A percentile compares a stretch with the other conserved stretches of the same genome.
Evolutionary conservation across 1,140 invertebrate genomes (phyloP).

Genomic region (Cydia amplana): DNA sequence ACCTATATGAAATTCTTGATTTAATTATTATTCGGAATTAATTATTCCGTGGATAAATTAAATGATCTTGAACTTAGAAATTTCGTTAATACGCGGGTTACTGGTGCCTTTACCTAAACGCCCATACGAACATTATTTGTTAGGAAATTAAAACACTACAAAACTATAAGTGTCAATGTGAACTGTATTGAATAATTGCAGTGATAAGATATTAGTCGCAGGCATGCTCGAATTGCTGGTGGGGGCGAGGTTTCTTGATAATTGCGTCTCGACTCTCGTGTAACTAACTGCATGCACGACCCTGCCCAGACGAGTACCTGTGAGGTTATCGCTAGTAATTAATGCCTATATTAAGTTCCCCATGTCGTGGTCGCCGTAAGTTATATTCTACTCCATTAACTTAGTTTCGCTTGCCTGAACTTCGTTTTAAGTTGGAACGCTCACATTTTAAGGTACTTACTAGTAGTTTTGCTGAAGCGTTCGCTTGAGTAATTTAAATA

Average conservation of each 20-base stretch:
- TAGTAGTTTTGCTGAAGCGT: background rate
- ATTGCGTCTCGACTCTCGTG: slow-evolving; percentile 8
- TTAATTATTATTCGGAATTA: too few relatives aligned
- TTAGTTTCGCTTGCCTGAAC: slow-evolving; percentile 32
- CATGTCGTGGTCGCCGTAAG: slow-evolving; percentile 26
- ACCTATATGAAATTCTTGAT: too few relatives aligned
- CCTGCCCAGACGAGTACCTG: slow-evolving; percentile 17
- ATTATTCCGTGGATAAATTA: too few relatives aligned
- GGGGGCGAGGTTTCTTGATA: background rate
- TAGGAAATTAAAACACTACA: too few relatives aligned
- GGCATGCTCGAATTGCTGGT: background rate
- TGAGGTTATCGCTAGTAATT: slow-evolving; percentile 24
- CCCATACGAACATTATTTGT: background rate
- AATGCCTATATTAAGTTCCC: slow-evolving; percentile 25
- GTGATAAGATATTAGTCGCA: background rate
- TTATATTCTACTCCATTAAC: slow-evolving; percentile 32
- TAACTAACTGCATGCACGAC: slow-evolving; percentile 15
- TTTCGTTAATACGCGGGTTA: background rate
- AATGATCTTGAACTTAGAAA: too few relatives aligned
- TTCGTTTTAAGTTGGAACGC: slow-evolving; percentile 27
- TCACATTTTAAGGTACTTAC: slow-evolving; percentile 14
- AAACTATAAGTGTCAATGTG: too few relatives aligned
- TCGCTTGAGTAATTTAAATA: background rate
- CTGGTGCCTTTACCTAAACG: background rate
- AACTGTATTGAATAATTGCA: background rate